Evolutionary conservation across 1,140 invertebrate species (phyloP).

Genomic region (Penaeus chinensis): DNA sequence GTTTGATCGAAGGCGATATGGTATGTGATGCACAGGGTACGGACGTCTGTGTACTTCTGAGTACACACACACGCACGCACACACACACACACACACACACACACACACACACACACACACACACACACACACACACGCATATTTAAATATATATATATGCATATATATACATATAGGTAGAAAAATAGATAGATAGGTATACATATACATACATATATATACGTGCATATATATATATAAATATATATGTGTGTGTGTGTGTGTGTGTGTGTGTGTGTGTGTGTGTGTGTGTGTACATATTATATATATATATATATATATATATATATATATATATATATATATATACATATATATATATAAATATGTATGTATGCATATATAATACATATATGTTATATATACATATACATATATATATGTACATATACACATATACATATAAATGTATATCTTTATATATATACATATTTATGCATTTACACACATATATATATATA

Average conservation of each 20-base stretch:
- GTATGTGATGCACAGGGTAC: too few species aligned
- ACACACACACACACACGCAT: too few species aligned
- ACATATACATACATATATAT: constrained; percentile 9
- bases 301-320: constrained; percentile 20
- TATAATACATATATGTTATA: too few species aligned
- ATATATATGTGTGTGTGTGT: background rate
- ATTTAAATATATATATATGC: background rate
- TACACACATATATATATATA: too few species aligned
- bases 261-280: constrained; percentile 1
- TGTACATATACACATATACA: background rate
- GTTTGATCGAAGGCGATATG: too few species aligned
- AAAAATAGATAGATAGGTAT: background rate
- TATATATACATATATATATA: constrained; percentile 1
- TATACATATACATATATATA: background rate
- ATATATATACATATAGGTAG: background rate
- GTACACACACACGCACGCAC: too few species aligned
- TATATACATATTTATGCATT: background rate
- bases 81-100: too few species aligned
- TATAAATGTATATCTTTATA: constrained; percentile 1
- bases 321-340: constrained; percentile 23
- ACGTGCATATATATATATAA: constrained; percentile 9
- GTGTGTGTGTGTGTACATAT: background rate
- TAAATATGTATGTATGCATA: too few species aligned
- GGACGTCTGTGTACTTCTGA: too few species aligned
- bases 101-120: too few species aligned